Evolutionary conservation across 1,140 invertebrate genomes (phyloP), one percentile per base, ranked within the genome.

Genomic region (Harlomillsia oculata): DNA sequence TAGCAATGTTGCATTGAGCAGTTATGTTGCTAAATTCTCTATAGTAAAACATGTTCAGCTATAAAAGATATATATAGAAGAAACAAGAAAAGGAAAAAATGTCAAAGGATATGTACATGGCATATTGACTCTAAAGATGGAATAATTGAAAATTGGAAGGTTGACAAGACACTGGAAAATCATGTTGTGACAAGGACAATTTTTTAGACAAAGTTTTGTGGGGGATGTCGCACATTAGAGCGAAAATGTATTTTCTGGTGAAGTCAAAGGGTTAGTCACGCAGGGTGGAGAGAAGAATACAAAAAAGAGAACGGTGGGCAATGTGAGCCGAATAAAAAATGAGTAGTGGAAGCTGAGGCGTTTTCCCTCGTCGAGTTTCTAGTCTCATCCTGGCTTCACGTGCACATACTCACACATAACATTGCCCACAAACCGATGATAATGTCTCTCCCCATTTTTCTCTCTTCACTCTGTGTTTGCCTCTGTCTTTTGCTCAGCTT

Each of bases 231-330:
- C 39, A 57, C 55, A 57, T 57, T 57, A 57, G 46, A 57, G 39
- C n/a, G n/a, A n/a, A 48, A 57, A 57, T 57, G 50, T 57, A 57
- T 57, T 57, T 57, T 57, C 55, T 48, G 55, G 55, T 57, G 51
- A 57, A 57, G 55, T 57, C 55, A 57, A 57, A 57, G 55, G 48
- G 55, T 57, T 50, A 56, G 53, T 56, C 53, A 56, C 43, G 46
- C 54, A 41, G 54, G 37, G 54, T 56, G 29, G 45, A 46, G 56
- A 34, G 40, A 46, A 34, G 56, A 58, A 52, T 51, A 58, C 56
- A 58, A 40, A 41, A 53, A 49, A 49, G 34, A 36, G 49, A 52
- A 49, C 18, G 39, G 20, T 43, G 26, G 23, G 30, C 23, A 23
- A 28, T 58, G 56, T 58, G 56, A 58, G 48, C 20, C 21, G 56